Percentiles rank a stretch among this genome's conserved stretches.
Conservation (phyloP, 2,888 invertebrate genomes). For the Meghimatium bilineatum region DNA sequence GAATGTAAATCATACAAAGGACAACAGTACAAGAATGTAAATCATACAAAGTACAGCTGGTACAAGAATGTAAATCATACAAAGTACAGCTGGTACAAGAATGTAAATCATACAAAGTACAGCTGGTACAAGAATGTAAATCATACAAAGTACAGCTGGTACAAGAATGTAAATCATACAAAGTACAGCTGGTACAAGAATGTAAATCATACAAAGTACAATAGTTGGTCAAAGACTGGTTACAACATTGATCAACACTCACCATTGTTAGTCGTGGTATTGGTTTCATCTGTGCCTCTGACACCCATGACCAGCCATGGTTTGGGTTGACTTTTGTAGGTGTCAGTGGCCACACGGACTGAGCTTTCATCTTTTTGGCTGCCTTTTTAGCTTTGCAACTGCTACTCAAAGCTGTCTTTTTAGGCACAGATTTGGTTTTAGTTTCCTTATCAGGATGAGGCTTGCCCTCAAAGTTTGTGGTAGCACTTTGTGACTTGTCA, state of each 20-base stretch:
- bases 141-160: too few relatives aligned
- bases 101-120: too few relatives aligned
- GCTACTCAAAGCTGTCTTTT: not conserved
- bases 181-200: too few relatives aligned
- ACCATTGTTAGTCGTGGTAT: slow-evolving; percentile 56
- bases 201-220: not conserved
- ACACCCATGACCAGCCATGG: slow-evolving; percentile 70
- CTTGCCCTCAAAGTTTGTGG: slow-evolving; percentile 16
- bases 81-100: too few relatives aligned
- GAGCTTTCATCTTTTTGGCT: slow-evolving; percentile 34
- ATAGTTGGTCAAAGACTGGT: not conserved
- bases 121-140: too few relatives aligned
- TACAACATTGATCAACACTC: slow-evolving; percentile 23
- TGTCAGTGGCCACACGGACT: slow-evolving; percentile 31
- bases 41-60: too few relatives aligned
- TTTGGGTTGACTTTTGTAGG: slow-evolving; percentile 49
- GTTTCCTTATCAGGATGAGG: slow-evolving; percentile 25
- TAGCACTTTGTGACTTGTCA: not conserved
- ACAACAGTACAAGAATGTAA: too few relatives aligned
- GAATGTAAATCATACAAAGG: too few relatives aligned
- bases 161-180: too few relatives aligned
- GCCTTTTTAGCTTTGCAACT: slow-evolving; percentile 27
- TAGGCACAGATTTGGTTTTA: slow-evolving; percentile 27
- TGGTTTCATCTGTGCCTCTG: slow-evolving; percentile 61
- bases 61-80: too few relatives aligned